A percentile compares a stretch with the other conserved stretches of the same genome.
These are phyloP conservation scores for Athalia circularis DNA, from an alignment of 2,888 invertebrate genomes.

Conservation along the genomic window DNA sequence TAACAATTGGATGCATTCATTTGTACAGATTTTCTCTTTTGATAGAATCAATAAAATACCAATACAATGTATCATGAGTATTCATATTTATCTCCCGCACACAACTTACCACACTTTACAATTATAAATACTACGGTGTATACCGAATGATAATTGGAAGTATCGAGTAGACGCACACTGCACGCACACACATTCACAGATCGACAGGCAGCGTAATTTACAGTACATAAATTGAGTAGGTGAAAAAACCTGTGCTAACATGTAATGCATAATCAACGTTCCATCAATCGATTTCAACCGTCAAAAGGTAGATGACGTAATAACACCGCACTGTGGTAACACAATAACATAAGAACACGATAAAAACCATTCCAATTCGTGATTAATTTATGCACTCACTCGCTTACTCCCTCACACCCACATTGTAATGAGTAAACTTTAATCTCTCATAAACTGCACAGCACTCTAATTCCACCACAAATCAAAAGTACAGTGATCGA, in stretches of 20 bases:
- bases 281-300: slow-evolving; percentile 17
- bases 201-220: slow-evolving; percentile 1
- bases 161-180: background rate
- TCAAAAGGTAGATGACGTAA: background rate
- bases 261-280: background rate
- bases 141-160: slow-evolving; percentile 20
- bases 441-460: too few relatives aligned
- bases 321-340: slow-evolving; percentile 13
- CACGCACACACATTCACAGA: slow-evolving; percentile 13
- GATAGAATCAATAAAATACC: slow-evolving; percentile 24
- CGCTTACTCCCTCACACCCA: background rate
- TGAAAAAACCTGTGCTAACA: background rate
- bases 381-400: too few relatives aligned
- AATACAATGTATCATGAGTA: slow-evolving; percentile 22
- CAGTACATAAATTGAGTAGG: background rate
- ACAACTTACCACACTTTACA: background rate
- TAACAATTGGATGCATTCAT: slow-evolving; percentile 45
- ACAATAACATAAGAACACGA: slow-evolving; percentile 1
- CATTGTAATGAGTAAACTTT: too few relatives aligned
- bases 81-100: slow-evolving; percentile 4
- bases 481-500: background rate
- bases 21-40: slow-evolving; percentile 44
- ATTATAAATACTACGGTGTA: slow-evolving; percentile 4
- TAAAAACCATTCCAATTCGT: background rate
- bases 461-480: background rate